These are phyloP conservation scores for Acrocephalus arundinaceus DNA, from an alignment of 2,113 vertebrate genomes.

Conservation along the genomic window DNA sequence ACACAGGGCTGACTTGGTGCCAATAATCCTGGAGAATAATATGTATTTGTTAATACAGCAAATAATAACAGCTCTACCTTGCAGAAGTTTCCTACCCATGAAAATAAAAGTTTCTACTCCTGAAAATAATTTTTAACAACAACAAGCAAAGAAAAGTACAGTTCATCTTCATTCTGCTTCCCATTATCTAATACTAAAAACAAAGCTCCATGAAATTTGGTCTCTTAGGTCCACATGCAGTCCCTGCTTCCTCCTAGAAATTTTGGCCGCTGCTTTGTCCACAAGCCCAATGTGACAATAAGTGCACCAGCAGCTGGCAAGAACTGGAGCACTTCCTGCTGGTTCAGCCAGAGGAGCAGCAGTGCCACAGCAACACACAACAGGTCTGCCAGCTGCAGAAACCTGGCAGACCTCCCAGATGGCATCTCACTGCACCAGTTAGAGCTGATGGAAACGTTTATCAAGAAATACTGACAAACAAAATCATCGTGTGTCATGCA, in stretches of 20 bases:
- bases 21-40: background rate
- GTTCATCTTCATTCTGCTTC: background rate
- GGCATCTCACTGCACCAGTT: background rate
- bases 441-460: background rate
- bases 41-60: background rate
- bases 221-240: background rate
- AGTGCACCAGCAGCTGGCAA: background rate
- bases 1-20: background rate
- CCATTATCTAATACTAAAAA: background rate
- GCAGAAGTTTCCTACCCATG: background rate
- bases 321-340: background rate
- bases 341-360: background rate
- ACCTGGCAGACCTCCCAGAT: conserved; percentile 4
- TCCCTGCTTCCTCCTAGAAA: background rate
- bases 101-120: background rate
- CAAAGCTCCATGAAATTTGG: accelerated
- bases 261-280: background rate
- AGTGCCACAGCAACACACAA: background rate
- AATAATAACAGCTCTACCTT: background rate
- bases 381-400: background rate
- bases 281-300: background rate
- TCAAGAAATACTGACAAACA: background rate
- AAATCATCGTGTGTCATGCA: background rate
- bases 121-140: background rate
- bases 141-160: background rate